These are phyloP conservation scores for Phoebastria nigripes DNA, from an alignment of 2,797 vertebrate species.

Conservation along the genomic window DNA sequence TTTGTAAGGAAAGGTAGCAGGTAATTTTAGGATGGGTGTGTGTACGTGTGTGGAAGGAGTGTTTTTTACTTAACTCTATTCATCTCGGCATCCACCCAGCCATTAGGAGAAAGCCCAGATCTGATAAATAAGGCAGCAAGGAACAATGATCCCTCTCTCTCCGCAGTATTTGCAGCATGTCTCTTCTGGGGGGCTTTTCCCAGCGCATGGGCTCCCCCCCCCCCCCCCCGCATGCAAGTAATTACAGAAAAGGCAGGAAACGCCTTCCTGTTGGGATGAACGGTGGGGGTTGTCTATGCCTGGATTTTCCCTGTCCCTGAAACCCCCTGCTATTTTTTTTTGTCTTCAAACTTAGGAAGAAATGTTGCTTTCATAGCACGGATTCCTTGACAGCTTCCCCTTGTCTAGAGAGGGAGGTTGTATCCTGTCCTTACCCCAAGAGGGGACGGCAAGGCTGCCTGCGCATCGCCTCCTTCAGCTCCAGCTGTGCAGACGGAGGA, in stretches of 20 bases:
- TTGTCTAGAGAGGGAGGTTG: not conserved
- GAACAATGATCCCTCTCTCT: not conserved
- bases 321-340: fast-evolving
- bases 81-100: not conserved
- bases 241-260: not conserved
- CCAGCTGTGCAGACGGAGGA: not conserved
- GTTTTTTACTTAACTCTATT: not conserved
- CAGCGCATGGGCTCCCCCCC: not conserved
- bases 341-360: not conserved
- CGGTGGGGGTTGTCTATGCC: not conserved
- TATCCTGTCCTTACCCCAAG: not conserved
- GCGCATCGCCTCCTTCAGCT: fast-evolving
- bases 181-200: not conserved
- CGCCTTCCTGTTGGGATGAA: not conserved
- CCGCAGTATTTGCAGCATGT: not conserved
- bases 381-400: not conserved
- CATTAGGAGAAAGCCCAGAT: not conserved
- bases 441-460: not conserved
- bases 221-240: too few species aligned
- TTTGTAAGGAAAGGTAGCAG: not conserved
- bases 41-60: not conserved
- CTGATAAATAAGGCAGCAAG: not conserved
- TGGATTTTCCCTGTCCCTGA: not conserved
- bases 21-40: not conserved
- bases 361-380: not conserved